Percentiles rank a stretch among this genome's conserved stretches.
Evolutionary conservation across 2,888 invertebrate genomes (phyloP).

Genomic region (Euzophera pinguis): DNA sequence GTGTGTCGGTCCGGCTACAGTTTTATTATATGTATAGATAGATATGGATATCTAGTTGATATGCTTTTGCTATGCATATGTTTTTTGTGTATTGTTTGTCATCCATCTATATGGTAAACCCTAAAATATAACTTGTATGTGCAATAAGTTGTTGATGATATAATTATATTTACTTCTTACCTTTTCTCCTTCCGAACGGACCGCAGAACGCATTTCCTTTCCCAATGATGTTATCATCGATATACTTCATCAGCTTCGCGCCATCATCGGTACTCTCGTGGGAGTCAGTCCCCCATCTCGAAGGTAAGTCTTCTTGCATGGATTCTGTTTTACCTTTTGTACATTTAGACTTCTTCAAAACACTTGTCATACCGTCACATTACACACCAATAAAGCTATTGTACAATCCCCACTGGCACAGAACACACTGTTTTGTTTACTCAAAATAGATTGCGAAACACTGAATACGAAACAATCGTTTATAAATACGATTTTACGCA

Average conservation of each 20-base stretch:
- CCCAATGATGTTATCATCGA: constrained; percentile 90
- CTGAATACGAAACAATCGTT: constrained; percentile 17
- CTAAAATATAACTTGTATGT: too few relatives aligned
- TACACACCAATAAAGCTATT: constrained; percentile 39
- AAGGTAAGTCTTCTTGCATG: constrained; percentile 74
- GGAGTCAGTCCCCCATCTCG: constrained; percentile 58
- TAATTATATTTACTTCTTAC: constrained; percentile 65
- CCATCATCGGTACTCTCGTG: constrained; percentile 82
- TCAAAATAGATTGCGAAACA: constrained; percentile 21
- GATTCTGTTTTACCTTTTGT: constrained; percentile 75
- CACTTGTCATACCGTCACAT: constrained; percentile 74
- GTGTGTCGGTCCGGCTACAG: too few relatives aligned
- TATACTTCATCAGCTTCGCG: constrained; percentile 86
- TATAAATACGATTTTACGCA: constrained; percentile 22
- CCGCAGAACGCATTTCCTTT: constrained; percentile 89
- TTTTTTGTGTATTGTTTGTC: too few relatives aligned
- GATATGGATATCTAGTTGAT: too few relatives aligned
- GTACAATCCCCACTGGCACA: constrained; percentile 11
- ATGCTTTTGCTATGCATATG: too few relatives aligned
- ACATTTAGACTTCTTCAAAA: constrained; percentile 72
- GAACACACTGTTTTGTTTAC: constrained; percentile 27
- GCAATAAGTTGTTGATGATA: too few relatives aligned
- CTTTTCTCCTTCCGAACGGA: constrained; percentile 90
- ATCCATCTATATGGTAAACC: too few relatives aligned
- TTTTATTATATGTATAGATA: too few relatives aligned